phyloP scores from a whole-genome alignment of 2,797 vertebrate genomes.

The Varecia variegata region DNA sequence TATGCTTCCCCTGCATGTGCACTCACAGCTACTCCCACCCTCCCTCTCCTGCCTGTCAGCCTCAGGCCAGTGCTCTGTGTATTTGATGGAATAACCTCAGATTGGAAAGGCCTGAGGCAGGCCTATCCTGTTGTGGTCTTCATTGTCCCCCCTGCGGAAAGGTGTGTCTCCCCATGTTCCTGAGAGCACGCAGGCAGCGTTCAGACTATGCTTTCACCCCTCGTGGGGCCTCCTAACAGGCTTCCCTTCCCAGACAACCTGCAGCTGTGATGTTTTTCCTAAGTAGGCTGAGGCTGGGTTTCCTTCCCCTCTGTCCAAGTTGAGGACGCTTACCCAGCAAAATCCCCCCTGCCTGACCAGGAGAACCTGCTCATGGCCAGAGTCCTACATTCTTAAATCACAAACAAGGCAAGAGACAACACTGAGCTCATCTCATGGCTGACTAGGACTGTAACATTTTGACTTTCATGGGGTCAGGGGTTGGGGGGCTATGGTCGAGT shows the following conservation, averaged over 20 bases:
- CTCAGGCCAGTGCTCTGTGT: neutral
- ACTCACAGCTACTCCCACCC: no score
- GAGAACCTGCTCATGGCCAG: neutral
- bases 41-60: neutral
- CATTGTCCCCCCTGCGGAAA: neutral
- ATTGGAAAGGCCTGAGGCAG: neutral
- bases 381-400: neutral
- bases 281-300: neutral
- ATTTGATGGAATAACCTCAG: neutral
- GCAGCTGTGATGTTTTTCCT: neutral
- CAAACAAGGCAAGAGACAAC: neutral
- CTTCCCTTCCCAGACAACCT: neutral
- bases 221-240: neutral
- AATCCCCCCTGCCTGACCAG: neutral
- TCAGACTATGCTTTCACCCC: rapidly evolving
- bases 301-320: neutral
- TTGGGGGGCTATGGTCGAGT: neutral
- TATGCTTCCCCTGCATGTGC: neutral
- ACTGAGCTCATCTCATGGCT: neutral
- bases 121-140: neutral
- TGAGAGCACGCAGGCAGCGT: neutral
- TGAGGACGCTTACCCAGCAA: neutral
- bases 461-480: neutral
- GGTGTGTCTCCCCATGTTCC: neutral
- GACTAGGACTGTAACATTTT: neutral